Percentiles rank a stretch among this genome's conserved stretches.
phyloP scores from a whole-genome alignment of 92 coral and sea anemone genomes.

The Plumapathes pennacea region DNA sequence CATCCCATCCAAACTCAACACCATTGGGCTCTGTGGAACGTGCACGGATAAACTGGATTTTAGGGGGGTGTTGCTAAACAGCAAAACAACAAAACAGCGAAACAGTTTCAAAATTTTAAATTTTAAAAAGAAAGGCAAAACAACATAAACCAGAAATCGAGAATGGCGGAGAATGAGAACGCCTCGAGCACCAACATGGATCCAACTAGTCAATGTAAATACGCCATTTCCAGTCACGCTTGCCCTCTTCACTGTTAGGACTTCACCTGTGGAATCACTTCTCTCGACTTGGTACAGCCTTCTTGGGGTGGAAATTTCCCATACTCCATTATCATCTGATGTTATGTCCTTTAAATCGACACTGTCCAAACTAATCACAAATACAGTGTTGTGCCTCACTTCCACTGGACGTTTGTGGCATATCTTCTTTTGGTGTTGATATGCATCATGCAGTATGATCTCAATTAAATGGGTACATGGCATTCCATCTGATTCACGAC shows the following conservation, averaged over 20 bases:
- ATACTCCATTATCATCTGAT: slow-evolving; percentile 27
- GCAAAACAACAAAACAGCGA: too few relatives aligned
- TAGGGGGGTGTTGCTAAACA: too few relatives aligned
- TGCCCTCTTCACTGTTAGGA: slow-evolving; percentile 29
- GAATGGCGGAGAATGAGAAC: too few relatives aligned
- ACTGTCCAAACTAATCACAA: slow-evolving; percentile 27
- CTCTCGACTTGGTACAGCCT: slow-evolving; percentile 31
- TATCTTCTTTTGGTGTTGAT: slow-evolving; percentile 3
- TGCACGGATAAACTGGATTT: too few relatives aligned
- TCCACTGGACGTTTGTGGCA: slow-evolving; percentile 11
- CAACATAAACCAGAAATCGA: too few relatives aligned
- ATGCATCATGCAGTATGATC: slow-evolving; percentile 22
- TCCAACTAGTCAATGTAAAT: too few relatives aligned
- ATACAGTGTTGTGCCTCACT: slow-evolving; percentile 43
- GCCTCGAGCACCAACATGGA: too few relatives aligned
- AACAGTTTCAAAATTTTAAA: too few relatives aligned
- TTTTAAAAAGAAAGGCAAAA: too few relatives aligned
- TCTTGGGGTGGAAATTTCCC: slow-evolving; percentile 40
- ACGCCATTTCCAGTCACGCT: slow-evolving; percentile 18
- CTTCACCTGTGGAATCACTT: slow-evolving; percentile 10
- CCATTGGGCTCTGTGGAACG: too few relatives aligned
- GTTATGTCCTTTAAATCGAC: slow-evolving; percentile 24
- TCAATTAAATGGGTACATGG: slow-evolving; percentile 9
- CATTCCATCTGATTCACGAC: slow-evolving; percentile 13
- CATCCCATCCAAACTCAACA: too few relatives aligned